A percentile compares a stretch with the other conserved stretches of the same genome.
phyloP scores from a whole-genome alignment of 2,888 invertebrate genomes.

The Cryptus viduatorius region DNA sequence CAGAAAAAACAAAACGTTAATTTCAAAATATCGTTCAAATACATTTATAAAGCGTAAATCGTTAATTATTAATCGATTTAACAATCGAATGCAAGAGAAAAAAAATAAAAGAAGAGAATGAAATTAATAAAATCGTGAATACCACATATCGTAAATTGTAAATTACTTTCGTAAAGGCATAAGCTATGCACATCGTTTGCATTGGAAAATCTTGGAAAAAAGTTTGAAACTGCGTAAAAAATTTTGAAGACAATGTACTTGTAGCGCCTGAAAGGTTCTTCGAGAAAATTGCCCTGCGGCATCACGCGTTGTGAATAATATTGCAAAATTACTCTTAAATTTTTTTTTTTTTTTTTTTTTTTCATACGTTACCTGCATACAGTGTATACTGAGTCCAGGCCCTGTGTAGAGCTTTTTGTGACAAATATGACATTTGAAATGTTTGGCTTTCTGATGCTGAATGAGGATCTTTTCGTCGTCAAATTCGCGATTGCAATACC shows the following conservation, averaged over 20 bases:
- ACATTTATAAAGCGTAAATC: not conserved
- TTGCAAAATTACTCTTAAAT: no score
- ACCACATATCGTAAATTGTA: no score
- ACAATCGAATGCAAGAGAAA: not conserved
- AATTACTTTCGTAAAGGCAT: no score
- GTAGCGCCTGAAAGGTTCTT: no score
- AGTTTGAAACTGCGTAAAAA: no score
- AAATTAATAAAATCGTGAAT: no score
- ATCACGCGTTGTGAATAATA: no score
- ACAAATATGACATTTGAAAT: slow-evolving; percentile 99
- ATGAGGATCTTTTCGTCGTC: slow-evolving; percentile 99
- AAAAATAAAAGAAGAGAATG: no score
- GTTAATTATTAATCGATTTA: not conserved
- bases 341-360: slow-evolving; percentile 21
- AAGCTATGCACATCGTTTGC: no score
- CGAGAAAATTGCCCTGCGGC: no score
- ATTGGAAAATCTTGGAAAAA: no score
- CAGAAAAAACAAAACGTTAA: slow-evolving; percentile 28
- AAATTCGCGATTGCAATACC: slow-evolving; percentile 99
- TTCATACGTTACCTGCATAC: slow-evolving; percentile 94
- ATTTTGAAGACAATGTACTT: no score
- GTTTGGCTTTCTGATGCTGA: slow-evolving; percentile 99
- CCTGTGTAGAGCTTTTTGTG: slow-evolving; percentile 99
- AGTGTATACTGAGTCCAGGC: slow-evolving; percentile 99
- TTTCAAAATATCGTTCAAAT: not conserved